phyloP scores from a whole-genome alignment of 1,140 invertebrate species.

The Atopsyche davidsoni region DNA sequence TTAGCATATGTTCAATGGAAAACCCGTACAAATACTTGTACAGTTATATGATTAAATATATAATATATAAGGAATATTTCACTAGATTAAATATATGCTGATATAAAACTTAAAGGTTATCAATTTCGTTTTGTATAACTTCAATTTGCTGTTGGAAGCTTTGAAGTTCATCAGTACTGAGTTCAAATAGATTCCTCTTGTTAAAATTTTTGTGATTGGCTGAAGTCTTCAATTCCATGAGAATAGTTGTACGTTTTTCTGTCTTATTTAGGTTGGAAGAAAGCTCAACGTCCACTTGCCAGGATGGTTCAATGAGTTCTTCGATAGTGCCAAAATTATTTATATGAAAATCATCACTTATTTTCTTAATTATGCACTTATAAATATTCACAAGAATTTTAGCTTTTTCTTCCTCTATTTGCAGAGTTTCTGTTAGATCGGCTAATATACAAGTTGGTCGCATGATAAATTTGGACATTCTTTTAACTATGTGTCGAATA shows the following conservation, averaged over 20 bases:
- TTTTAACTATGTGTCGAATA: slow-evolving; percentile 20
- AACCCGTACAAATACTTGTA: too few relatives aligned
- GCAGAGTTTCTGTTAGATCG: slow-evolving; percentile 18
- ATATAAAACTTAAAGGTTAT: too few relatives aligned
- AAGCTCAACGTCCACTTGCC: slow-evolving; percentile 23
- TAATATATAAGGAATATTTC: too few relatives aligned
- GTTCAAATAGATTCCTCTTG: slow-evolving; percentile 7
- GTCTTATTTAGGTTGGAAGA: slow-evolving; percentile 23
- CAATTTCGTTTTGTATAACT: slow-evolving; percentile 16
- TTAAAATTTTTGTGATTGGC: slow-evolving; percentile 6
- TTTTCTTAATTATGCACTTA: slow-evolving; percentile 18
- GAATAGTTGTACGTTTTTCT: slow-evolving; percentile 16
- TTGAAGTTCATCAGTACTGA: slow-evolving; percentile 10
- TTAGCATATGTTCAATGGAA: too few relatives aligned
- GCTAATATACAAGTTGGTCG: slow-evolving; percentile 13
- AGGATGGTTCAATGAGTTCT: slow-evolving; percentile 14
- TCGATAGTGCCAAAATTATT: slow-evolving; percentile 23
- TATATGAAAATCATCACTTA: slow-evolving; percentile 16
- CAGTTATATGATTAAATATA: too few relatives aligned
- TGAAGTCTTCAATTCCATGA: slow-evolving; percentile 21
- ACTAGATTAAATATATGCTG: too few relatives aligned
- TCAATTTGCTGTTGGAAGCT: slow-evolving; percentile 17
- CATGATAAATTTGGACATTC: slow-evolving; percentile 28
- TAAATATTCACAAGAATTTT: slow-evolving; percentile 21
- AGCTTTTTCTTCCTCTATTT: slow-evolving; percentile 23